A percentile compares a stretch with the other conserved stretches of the same genome.
Conservation (phyloP, 2,113 vertebrate species). For the Scortum barcoo region DNA sequence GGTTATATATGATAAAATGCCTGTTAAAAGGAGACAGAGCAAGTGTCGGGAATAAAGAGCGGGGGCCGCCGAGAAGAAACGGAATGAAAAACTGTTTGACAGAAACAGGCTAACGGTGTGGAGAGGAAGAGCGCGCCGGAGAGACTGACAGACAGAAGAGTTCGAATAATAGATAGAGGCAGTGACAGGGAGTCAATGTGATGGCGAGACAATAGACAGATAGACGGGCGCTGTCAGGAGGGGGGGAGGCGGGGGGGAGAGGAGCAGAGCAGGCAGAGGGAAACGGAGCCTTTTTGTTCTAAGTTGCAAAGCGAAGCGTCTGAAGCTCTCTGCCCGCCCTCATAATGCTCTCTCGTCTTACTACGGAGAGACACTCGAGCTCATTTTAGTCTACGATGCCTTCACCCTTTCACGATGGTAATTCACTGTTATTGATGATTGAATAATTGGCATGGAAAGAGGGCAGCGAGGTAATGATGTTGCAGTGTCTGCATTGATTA, state of each 20-base stretch:
- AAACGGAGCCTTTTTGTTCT: slow-evolving; percentile 19
- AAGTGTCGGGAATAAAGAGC: slow-evolving; percentile 43
- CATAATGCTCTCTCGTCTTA: background rate
- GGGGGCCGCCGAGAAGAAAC: slow-evolving; percentile 32
- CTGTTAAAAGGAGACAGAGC: slow-evolving; percentile 51
- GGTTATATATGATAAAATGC: slow-evolving; percentile 51
- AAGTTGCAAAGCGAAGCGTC: slow-evolving; percentile 21
- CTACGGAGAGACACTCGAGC: background rate
- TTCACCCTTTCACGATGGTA: background rate
- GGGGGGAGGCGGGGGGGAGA: background rate
- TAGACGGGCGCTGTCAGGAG: slow-evolving; percentile 32
- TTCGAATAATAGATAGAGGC: slow-evolving; percentile 64
- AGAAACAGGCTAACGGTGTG: slow-evolving; percentile 68
- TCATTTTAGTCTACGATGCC: slow-evolving; percentile 5
- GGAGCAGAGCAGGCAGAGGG: background rate
- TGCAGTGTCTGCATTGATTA: slow-evolving; percentile 19
- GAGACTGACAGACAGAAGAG: slow-evolving; percentile 59
- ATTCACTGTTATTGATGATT: slow-evolving; percentile 53
- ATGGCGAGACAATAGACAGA: slow-evolving; percentile 64
- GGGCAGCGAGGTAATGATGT: slow-evolving; percentile 23
- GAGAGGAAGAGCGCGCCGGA: slow-evolving; percentile 31
- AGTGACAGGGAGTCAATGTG: slow-evolving; percentile 69
- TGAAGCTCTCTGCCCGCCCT: slow-evolving; percentile 14
- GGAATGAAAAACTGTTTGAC: slow-evolving; percentile 60
- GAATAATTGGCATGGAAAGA: slow-evolving; percentile 30